Percentiles rank a stretch among this genome's conserved stretches.
These are phyloP conservation scores for Ichneumoninae sp. DNA, from an alignment of 2,888 invertebrate species.

Conservation along the genomic window DNA sequence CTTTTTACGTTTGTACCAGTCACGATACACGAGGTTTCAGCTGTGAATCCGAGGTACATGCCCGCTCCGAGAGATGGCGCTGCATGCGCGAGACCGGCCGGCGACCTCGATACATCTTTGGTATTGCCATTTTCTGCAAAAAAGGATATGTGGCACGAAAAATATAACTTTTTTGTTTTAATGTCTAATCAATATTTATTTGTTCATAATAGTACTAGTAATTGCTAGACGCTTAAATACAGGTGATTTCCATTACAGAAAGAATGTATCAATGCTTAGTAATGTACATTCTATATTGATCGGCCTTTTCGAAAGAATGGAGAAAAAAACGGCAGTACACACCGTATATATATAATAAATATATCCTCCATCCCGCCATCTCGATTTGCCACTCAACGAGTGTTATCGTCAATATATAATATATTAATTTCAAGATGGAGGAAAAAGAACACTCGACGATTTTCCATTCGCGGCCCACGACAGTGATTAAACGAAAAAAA, in stretches of 20 bases:
- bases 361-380: slow-evolving; percentile 38
- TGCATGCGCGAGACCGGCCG: not conserved
- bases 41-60: not conserved
- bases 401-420: slow-evolving; percentile 72
- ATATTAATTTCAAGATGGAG: slow-evolving; percentile 80
- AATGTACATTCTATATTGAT: slow-evolving; percentile 82
- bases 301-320: slow-evolving; percentile 74
- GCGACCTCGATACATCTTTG: not conserved
- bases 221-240: slow-evolving; percentile 83
- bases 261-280: slow-evolving; percentile 81
- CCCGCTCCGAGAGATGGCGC: not conserved
- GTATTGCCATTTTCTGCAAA: not conserved
- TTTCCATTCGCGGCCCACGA: slow-evolving; percentile 59
- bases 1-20: not conserved
- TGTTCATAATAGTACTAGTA: slow-evolving; percentile 81
- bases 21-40: not conserved
- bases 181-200: slow-evolving; percentile 82
- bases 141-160: not conserved
- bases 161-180: slow-evolving; percentile 10
- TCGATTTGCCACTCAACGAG: slow-evolving; percentile 50
- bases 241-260: slow-evolving; percentile 81
- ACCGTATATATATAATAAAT: slow-evolving; percentile 31
- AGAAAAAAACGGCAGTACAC: slow-evolving; percentile 66
- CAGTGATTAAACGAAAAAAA: slow-evolving; percentile 62
- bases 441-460: slow-evolving; percentile 71